These are phyloP conservation scores for Eurystomus gularis DNA, from an alignment of 2,113 vertebrate species.

Conservation along the genomic window DNA sequence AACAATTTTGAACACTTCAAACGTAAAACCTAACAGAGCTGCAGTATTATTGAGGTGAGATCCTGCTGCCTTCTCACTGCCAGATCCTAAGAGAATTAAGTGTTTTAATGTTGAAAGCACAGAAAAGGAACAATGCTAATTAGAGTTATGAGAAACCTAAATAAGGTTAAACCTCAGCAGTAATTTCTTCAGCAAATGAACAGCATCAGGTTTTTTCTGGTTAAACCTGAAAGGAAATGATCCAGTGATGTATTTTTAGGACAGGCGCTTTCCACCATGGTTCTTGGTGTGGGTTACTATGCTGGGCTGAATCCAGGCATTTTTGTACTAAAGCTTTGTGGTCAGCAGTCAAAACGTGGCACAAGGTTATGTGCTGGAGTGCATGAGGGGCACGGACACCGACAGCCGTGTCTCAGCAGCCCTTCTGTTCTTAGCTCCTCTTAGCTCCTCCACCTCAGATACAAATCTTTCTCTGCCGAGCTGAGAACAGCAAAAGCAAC, in stretches of 20 bases:
- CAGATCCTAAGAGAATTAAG: neutral
- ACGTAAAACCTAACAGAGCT: neutral
- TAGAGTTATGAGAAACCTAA: neutral
- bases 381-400: accelerated
- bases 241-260: neutral
- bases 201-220: neutral
- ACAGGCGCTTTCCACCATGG: neutral
- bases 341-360: neutral
- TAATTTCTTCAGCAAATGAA: neutral
- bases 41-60: neutral
- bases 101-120: neutral
- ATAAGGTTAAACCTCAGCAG: neutral
- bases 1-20: neutral
- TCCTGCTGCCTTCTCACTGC: neutral
- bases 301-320: neutral
- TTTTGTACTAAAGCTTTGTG: neutral
- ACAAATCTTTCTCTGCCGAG: neutral
- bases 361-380: neutral
- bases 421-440: neutral
- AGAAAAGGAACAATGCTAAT: neutral
- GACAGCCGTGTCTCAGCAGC: neutral
- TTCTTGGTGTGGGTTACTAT: neutral
- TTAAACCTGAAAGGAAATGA: neutral
- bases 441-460: neutral
- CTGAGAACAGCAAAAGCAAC: neutral